Conservation (phyloP, 2,797 vertebrate genomes). For the Scyliorhinus canicula region DNA sequence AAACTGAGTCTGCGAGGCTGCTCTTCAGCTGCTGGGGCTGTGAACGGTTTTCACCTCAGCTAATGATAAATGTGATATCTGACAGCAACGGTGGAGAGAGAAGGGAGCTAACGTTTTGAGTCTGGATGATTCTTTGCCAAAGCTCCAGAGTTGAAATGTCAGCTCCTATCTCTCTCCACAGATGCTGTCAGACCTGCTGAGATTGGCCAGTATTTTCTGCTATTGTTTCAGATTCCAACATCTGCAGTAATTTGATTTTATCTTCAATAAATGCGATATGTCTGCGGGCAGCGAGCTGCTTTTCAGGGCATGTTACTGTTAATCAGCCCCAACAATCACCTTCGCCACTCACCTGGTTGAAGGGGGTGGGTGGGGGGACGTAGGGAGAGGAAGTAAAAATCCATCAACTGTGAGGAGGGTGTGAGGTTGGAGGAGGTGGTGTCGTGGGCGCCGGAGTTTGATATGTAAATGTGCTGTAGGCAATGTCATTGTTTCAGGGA, state of each 20-base stretch:
- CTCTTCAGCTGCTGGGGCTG: no score
- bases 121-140: no score
- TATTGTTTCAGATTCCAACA: no score
- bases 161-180: no score
- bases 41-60: conserved; percentile 4
- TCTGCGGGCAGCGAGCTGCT: conserved; percentile 52
- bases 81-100: no score
- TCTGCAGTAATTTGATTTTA: no score
- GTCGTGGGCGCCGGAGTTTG: conserved; percentile 45
- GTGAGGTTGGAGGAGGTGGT: conserved; percentile 45
- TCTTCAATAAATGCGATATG: no score
- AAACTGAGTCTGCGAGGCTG: conserved; percentile 44
- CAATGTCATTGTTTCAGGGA: neutral
- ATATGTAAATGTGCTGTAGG: neutral
- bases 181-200: no score
- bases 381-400: conserved; percentile 56
- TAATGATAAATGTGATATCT: conserved; percentile 57
- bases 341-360: neutral
- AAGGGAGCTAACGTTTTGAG: no score
- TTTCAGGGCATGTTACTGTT: conserved; percentile 59
- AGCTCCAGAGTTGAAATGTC: no score
- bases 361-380: conserved; percentile 40
- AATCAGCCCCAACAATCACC: conserved; percentile 54
- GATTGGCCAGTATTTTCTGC: no score
- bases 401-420: conserved; percentile 52